Conservation (phyloP, 2,888 invertebrate species). For the Crepidodera aurea region DNA sequence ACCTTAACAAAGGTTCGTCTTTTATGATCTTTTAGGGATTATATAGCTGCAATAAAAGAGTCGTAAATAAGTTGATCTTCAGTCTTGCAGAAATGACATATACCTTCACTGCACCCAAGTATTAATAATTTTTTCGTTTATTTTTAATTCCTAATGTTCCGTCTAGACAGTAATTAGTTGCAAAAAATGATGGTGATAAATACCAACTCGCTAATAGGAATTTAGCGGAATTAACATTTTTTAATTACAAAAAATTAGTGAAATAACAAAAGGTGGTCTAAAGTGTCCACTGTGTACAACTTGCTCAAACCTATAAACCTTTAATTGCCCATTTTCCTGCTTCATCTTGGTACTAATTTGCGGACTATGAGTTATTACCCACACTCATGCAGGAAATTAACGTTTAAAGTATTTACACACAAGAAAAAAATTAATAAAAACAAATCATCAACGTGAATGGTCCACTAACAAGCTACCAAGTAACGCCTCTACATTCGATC, state of each 20-base stretch:
- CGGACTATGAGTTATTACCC: background rate
- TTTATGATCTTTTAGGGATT: background rate
- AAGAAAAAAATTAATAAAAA: conserved; percentile 16
- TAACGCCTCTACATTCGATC: conserved; percentile 14
- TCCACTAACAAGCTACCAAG: conserved; percentile 19
- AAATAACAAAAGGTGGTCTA: too few relatives aligned
- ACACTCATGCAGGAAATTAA: background rate
- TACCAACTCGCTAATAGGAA: too few relatives aligned
- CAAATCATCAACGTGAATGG: conserved; percentile 6
- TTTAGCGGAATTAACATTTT: too few relatives aligned
- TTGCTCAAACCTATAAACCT: too few relatives aligned
- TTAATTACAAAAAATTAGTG: too few relatives aligned
- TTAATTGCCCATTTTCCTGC: background rate
- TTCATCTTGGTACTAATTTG: background rate
- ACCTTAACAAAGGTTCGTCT: background rate
- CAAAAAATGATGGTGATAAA: too few relatives aligned
- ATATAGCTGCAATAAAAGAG: background rate
- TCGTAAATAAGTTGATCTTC: background rate
- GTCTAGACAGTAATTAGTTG: too few relatives aligned
- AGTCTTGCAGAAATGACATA: background rate
- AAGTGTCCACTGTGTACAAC: too few relatives aligned
- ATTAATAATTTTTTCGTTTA: background rate
- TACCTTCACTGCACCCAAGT: background rate
- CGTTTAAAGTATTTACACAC: background rate
- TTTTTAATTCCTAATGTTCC: too few relatives aligned